These are phyloP conservation scores for Cotesia congregata DNA, from an alignment of 2,888 invertebrate species.

Conservation along the genomic window DNA sequence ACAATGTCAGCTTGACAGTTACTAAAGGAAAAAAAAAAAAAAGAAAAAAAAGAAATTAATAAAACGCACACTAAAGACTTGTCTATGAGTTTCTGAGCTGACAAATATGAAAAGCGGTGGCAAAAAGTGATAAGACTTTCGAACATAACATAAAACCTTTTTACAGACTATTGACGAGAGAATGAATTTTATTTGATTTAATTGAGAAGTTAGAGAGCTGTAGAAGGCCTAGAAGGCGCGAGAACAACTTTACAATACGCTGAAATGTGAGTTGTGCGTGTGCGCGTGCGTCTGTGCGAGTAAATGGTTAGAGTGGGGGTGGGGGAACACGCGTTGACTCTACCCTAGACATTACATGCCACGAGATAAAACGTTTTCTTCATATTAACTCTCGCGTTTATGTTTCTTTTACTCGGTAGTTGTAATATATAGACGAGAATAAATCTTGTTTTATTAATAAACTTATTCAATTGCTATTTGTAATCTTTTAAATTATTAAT, in stretches of 20 bases:
- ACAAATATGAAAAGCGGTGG: neutral
- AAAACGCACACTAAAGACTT: too few species aligned
- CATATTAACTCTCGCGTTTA: constrained; percentile 1
- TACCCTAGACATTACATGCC: neutral
- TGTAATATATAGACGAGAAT: neutral
- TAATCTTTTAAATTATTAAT: constrained; percentile 1
- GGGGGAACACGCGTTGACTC: neutral
- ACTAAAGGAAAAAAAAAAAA: neutral
- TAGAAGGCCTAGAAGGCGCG: neutral
- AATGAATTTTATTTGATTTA: neutral
- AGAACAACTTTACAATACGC: neutral
- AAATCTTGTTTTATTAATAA: neutral
- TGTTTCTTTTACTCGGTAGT: neutral
- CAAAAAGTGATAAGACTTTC: neutral
- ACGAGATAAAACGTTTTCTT: constrained; percentile 1
- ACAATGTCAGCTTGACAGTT: constrained; percentile 1
- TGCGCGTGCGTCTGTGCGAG: neutral
- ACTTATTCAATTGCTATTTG: neutral
- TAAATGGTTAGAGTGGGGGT: neutral
- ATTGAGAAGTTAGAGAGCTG: constrained; percentile 1
- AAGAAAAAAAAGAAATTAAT: neutral
- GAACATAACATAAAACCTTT: neutral
- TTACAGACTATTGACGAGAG: neutral
- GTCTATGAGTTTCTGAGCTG: neutral
- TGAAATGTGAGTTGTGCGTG: neutral